Conservation (phyloP, 2,113 vertebrate species). For the Empidonax traillii region DNA sequence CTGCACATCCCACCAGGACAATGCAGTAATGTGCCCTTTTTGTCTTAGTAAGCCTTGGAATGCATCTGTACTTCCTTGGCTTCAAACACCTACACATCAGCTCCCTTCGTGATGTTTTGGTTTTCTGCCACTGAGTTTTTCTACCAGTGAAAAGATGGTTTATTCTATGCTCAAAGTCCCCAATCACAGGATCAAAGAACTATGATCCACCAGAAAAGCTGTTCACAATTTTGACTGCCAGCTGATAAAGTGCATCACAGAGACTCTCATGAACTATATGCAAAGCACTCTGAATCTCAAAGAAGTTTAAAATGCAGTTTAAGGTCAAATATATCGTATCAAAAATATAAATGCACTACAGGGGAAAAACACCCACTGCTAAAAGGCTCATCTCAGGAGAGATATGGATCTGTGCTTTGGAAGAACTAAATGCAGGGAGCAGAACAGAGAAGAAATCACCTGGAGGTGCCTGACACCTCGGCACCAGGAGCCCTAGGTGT, state of each 20-base stretch:
- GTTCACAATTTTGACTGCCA: neutral
- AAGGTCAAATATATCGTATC: neutral
- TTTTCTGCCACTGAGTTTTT: neutral
- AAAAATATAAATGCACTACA: neutral
- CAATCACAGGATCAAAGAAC: neutral
- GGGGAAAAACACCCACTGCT: neutral
- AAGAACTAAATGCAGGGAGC: neutral
- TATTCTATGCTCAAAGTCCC: neutral
- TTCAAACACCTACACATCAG: neutral
- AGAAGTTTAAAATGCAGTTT: neutral
- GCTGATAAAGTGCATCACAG: neutral
- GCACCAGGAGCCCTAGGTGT: neutral
- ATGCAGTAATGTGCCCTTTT: neutral
- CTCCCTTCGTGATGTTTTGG: neutral
- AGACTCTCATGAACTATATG: accelerated
- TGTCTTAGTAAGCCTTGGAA: neutral
- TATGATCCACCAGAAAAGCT: accelerated
- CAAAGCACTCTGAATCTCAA: neutral
- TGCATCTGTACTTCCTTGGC: neutral
- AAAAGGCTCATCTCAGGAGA: neutral
- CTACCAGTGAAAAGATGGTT: neutral
- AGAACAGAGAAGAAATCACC: neutral
- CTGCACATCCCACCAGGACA: neutral
- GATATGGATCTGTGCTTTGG: neutral
- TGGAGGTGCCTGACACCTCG: neutral